Conservation (phyloP, 2,797 vertebrate species). For the Macropodus opercularis region DNA sequence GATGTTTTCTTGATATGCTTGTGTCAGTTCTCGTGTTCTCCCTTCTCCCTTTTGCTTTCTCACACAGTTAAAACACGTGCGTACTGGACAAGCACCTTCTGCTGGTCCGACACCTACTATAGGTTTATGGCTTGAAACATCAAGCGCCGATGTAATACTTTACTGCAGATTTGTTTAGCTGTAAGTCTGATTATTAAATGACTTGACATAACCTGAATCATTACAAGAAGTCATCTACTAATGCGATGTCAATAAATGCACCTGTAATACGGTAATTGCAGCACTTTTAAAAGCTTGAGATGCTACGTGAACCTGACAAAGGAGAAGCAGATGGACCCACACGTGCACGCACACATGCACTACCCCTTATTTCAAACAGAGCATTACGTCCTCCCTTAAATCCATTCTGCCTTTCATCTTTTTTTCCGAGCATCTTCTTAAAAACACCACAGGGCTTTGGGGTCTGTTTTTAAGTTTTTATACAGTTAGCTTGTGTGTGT, state of each 20-base stretch:
- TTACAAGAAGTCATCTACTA: too few relatives aligned
- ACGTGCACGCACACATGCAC: conserved; percentile 6
- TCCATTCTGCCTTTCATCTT: conserved; percentile 63
- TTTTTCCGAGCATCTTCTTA: conserved; percentile 51
- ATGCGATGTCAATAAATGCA: too few relatives aligned
- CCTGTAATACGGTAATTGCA: background rate
- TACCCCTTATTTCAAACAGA: conserved; percentile 36
- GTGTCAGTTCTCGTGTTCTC: too few relatives aligned
- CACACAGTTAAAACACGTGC: too few relatives aligned
- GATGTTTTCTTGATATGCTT: background rate
- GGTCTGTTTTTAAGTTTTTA: conserved; percentile 57
- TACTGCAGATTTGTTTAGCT: too few relatives aligned
- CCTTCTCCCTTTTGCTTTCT: background rate
- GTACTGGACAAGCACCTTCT: too few relatives aligned
- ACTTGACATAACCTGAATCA: too few relatives aligned
- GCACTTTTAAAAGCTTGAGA: background rate
- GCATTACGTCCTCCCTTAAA: conserved; percentile 47
- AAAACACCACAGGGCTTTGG: conserved; percentile 49
- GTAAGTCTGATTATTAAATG: too few relatives aligned
- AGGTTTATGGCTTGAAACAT: too few relatives aligned
- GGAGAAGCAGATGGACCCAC: background rate
- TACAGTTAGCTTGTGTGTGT: conserved; percentile 41
- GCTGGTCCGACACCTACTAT: too few relatives aligned
- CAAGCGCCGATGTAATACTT: too few relatives aligned
- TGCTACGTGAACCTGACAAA: background rate